Evolutionary conservation across 2,888 invertebrate species (phyloP).

Genomic region (Acrobasis consociella): DNA sequence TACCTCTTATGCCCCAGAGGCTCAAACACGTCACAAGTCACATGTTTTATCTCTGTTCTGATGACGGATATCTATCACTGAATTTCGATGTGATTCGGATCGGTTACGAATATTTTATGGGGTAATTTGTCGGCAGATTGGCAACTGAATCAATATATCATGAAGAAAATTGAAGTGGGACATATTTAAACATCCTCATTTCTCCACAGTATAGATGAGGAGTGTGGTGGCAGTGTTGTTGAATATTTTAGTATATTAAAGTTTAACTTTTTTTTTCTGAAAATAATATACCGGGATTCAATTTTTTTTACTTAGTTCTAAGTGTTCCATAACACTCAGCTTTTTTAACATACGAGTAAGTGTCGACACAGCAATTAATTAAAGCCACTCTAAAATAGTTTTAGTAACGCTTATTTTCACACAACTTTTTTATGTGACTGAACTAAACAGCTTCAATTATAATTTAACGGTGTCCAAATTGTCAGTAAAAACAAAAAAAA

Average conservation of each 20-base stretch:
- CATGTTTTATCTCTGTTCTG: slow-evolving; percentile 13
- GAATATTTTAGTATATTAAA: neutral
- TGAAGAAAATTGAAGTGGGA: neutral
- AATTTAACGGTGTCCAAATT: no score
- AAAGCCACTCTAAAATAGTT: no score
- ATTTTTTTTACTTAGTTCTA: no score
- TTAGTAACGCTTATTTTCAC: no score
- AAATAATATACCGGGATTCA: neutral
- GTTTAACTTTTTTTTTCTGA: neutral
- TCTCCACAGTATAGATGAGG: neutral
- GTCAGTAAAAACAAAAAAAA: no score
- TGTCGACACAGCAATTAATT: no score
- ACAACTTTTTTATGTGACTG: no score
- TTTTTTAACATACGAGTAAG: no score
- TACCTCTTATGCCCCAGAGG: neutral
- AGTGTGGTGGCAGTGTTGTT: neutral
- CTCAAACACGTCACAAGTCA: slow-evolving; percentile 11
- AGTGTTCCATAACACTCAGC: no score
- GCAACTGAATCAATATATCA: neutral
- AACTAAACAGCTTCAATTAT: no score
- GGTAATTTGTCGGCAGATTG: neutral
- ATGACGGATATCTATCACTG: slow-evolving; percentile 18
- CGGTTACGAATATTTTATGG: neutral
- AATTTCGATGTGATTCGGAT: slow-evolving; percentile 6
- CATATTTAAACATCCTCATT: neutral